These are phyloP conservation scores for Tauraco hartlaubi DNA, from an alignment of 2,797 vertebrate species.

Conservation along the genomic window DNA sequence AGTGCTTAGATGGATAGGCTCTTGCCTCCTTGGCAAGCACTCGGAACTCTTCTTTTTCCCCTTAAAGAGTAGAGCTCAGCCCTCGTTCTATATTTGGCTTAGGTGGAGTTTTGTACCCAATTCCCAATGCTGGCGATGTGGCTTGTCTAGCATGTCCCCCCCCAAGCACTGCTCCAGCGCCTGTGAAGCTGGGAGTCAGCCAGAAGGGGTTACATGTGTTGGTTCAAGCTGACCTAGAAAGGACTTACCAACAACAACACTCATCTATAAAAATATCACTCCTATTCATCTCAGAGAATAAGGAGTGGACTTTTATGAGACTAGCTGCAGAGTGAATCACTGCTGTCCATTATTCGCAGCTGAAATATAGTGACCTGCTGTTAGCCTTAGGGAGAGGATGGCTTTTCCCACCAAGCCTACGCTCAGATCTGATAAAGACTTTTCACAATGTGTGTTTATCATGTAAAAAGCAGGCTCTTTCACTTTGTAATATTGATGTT, in stretches of 20 bases:
- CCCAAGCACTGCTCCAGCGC: fast-evolving
- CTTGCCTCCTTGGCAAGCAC: background rate
- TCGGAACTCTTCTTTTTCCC: background rate
- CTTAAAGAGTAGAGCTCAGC: background rate
- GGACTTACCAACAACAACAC: background rate
- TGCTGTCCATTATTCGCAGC: background rate
- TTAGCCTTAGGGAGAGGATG: background rate
- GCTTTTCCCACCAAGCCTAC: background rate
- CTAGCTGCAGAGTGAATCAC: background rate
- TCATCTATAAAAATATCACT: background rate
- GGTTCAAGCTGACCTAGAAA: constrained; percentile 29
- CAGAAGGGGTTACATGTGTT: background rate
- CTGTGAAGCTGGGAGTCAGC: background rate
- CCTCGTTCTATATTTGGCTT: background rate
- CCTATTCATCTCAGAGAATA: background rate
- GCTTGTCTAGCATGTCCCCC: background rate
- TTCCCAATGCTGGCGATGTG: background rate
- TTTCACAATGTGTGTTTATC: background rate
- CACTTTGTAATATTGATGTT: background rate
- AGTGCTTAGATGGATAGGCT: background rate
- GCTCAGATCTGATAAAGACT: background rate
- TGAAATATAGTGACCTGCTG: background rate
- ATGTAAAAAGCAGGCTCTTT: background rate
- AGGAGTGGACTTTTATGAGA: constrained; percentile 15
- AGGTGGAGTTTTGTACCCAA: background rate